These are phyloP conservation scores for Acyrthosiphon pisum DNA, from an alignment of 1,140 invertebrate genomes.

Conservation along the genomic window DNA sequence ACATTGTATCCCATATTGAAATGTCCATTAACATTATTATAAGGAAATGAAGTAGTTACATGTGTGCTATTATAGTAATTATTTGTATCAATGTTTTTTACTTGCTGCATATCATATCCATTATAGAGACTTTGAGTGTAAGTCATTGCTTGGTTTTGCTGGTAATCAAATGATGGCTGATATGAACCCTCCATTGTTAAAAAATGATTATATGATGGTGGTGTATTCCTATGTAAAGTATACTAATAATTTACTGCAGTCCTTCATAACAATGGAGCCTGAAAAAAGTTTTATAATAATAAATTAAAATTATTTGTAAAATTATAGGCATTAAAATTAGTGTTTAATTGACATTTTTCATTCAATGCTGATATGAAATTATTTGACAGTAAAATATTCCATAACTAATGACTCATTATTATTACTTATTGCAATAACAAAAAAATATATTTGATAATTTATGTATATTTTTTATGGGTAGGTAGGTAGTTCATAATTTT, in stretches of 20 bases:
- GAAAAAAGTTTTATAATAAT: neutral
- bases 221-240: neutral
- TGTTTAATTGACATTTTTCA: neutral
- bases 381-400: no score
- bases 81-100: neutral
- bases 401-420: no score
- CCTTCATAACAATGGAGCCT: constrained; percentile 6
- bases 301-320: neutral
- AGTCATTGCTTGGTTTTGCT: neutral
- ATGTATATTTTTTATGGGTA: no score
- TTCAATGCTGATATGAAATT: no score
- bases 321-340: neutral
- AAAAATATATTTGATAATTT: no score
- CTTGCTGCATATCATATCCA: neutral
- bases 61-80: constrained; percentile 30
- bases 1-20: constrained; percentile 19
- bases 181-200: neutral
- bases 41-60: neutral
- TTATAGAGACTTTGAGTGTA: neutral
- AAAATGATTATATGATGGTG: neutral
- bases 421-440: no score
- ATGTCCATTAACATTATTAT: neutral
- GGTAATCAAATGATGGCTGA: neutral
- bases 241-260: neutral
- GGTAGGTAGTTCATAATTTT: no score